These are phyloP conservation scores for Heteractis magnifica DNA, from an alignment of 92 coral and sea anemone genomes.

Conservation along the genomic window DNA sequence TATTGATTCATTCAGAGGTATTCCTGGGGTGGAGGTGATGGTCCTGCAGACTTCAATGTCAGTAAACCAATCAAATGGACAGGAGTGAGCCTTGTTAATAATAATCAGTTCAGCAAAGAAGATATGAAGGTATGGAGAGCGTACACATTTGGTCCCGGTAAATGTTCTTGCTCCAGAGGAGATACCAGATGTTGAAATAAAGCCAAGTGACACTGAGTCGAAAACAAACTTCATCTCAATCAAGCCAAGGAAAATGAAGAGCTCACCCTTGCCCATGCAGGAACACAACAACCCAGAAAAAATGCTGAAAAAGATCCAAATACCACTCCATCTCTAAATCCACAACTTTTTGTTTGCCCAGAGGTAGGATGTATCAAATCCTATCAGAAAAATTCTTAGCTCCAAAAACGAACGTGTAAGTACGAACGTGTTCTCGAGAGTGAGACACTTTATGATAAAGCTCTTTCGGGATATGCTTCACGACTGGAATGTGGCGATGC, in stretches of 20 bases:
- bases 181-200: neutral
- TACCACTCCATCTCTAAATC: neutral
- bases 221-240: neutral
- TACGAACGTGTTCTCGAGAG: slow-evolving; percentile 45
- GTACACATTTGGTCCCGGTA: slow-evolving; percentile 26
- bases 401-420: slow-evolving; percentile 39
- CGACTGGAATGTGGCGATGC: slow-evolving; percentile 29
- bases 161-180: neutral
- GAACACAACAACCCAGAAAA: slow-evolving; percentile 4
- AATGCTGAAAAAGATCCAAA: slow-evolving; percentile 1
- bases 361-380: slow-evolving; percentile 52
- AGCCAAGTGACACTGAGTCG: neutral
- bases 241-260: slow-evolving; percentile 12
- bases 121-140: slow-evolving; percentile 21
- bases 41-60: neutral
- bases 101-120: slow-evolving; percentile 15
- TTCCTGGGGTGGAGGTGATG: slow-evolving; percentile 13
- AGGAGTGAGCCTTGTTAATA: slow-evolving; percentile 23
- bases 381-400: slow-evolving; percentile 25
- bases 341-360: slow-evolving; percentile 41
- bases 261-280: neutral
- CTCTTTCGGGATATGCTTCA: slow-evolving; percentile 34
- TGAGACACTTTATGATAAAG: slow-evolving; percentile 49
- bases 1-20: slow-evolving; percentile 16
- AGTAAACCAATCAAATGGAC: slow-evolving; percentile 6